phyloP scores from a whole-genome alignment of 2,113 vertebrate genomes.

The Polypterus bichir region DNA sequence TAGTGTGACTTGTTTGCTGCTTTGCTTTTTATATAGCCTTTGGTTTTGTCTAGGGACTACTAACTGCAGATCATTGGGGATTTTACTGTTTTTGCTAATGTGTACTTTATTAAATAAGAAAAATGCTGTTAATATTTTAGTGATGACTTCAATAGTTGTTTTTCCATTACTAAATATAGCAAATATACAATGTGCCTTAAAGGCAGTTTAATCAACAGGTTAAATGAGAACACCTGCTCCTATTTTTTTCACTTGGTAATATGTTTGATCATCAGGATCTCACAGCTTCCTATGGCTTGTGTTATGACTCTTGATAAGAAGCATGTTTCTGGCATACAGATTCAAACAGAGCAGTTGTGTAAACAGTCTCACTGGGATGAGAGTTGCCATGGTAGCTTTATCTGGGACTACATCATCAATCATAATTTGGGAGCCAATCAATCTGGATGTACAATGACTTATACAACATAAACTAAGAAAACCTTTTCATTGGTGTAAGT shows the following conservation, averaged over 20 bases:
- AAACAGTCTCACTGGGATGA: slow-evolving; percentile 2
- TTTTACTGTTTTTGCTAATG: no score
- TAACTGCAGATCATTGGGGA: no score
- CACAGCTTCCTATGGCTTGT: slow-evolving; percentile 2
- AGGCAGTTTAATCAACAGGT: neutral
- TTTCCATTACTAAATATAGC: no score
- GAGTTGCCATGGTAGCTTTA: slow-evolving; percentile 4
- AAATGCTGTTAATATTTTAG: no score
- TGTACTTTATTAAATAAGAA: no score
- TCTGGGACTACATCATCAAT: slow-evolving; percentile 3
- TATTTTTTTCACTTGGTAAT: neutral
- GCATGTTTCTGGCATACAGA: neutral
- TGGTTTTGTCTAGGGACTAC: no score
- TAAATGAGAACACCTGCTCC: neutral
- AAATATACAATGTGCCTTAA: no score
- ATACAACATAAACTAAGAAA: neutral
- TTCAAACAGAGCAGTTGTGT: neutral
- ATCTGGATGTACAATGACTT: neutral
- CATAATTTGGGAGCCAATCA: slow-evolving; percentile 7
- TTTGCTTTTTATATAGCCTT: no score
- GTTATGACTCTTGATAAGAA: neutral
- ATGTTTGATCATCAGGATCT: neutral
- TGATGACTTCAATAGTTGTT: no score
- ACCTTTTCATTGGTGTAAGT: neutral
- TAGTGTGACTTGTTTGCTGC: no score